A percentile compares a stretch with the other conserved stretches of the same genome.
phyloP scores from a whole-genome alignment of 1,140 invertebrate genomes.

The Metaphire vulgaris region DNA sequence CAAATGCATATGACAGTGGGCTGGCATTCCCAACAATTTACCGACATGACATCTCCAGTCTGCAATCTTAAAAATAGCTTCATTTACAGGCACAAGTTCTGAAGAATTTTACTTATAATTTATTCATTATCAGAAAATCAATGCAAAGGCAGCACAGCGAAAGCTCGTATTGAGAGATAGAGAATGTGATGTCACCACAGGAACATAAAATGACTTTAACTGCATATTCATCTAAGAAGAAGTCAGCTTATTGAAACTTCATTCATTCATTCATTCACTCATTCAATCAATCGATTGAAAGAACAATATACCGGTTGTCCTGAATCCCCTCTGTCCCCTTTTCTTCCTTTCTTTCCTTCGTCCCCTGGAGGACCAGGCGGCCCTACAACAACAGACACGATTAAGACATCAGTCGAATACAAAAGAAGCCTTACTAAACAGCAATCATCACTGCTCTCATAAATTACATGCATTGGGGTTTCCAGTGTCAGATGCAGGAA shows the following conservation, averaged over 20 bases:
- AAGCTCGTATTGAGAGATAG: no score
- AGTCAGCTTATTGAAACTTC: background rate
- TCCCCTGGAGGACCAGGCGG: conserved; percentile 10
- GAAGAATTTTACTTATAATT: background rate
- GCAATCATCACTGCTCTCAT: no score
- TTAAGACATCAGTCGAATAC: no score
- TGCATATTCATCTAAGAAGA: background rate
- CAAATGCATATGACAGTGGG: no score
- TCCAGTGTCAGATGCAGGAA: no score
- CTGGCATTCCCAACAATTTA: no score
- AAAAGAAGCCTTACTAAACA: no score
- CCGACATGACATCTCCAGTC: no score
- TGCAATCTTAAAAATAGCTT: no score
- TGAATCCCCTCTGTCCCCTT: conserved; percentile 17
- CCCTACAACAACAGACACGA: background rate
- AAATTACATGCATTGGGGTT: no score
- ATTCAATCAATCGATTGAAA: background rate
- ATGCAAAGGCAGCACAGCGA: background rate
- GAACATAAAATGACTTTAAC: no score
- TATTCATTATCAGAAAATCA: background rate
- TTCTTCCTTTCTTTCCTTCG: conserved; percentile 19
- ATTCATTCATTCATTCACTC: background rate
- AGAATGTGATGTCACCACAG: no score
- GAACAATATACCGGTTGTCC: conserved; percentile 12
- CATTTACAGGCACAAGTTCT: background rate